Percentiles rank a stretch among this genome's conserved stretches.
Conservation (phyloP, 2,113 vertebrate species). For the Corythornis madagascariensis region DNA sequence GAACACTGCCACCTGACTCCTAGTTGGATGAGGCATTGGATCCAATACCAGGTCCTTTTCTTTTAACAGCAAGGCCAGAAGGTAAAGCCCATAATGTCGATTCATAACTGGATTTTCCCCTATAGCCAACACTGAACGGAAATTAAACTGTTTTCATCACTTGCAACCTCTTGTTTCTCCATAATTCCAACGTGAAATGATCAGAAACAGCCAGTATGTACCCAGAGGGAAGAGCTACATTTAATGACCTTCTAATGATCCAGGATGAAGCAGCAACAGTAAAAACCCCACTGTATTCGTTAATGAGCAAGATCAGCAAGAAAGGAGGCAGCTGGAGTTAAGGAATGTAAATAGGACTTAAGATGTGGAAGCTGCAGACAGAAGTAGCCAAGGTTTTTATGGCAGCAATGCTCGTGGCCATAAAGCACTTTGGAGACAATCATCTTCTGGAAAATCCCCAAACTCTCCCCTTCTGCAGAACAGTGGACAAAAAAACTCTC, state of each 20-base stretch:
- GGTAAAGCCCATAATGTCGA: background rate
- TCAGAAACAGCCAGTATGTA: slow-evolving; percentile 22
- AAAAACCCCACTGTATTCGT: slow-evolving; percentile 16
- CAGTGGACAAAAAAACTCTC: background rate
- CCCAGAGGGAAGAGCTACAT: slow-evolving; percentile 45
- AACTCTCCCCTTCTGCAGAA: background rate
- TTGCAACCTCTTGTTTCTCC: slow-evolving; percentile 36
- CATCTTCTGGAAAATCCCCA: background rate
- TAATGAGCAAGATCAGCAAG: slow-evolving; percentile 28
- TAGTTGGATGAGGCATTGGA: background rate
- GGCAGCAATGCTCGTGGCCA: background rate
- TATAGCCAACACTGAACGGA: slow-evolving; percentile 5
- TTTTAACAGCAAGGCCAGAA: background rate
- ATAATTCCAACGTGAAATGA: slow-evolving; percentile 52
- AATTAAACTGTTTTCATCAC: slow-evolving; percentile 44
- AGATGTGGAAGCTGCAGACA: slow-evolving; percentile 2
- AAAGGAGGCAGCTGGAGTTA: slow-evolving; percentile 23
- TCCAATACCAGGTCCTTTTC: background rate
- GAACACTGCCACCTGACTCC: background rate
- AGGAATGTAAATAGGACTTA: background rate
- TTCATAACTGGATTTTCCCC: background rate
- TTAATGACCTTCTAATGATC: slow-evolving; percentile 49
- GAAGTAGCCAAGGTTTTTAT: background rate
- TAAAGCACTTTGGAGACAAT: background rate
- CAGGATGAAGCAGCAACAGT: slow-evolving; percentile 34